Evolutionary conservation across 2,113 vertebrate species (phyloP).

Genomic region (Pionites leucogaster): DNA sequence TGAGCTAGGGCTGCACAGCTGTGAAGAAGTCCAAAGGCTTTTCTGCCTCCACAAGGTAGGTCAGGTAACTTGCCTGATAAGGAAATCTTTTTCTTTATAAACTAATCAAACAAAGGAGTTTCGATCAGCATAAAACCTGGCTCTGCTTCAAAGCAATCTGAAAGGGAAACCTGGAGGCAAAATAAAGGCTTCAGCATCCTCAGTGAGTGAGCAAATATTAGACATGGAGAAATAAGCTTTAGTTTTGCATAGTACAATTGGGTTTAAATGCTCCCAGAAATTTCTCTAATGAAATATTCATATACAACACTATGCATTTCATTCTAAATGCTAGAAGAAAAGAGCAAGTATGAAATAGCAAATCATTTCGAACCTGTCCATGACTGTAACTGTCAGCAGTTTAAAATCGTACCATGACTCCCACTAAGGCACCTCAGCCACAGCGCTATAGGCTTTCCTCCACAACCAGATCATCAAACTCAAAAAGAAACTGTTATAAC

Average conservation of each 20-base stretch:
- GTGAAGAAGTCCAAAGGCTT: neutral
- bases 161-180: neutral
- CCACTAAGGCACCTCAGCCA: neutral
- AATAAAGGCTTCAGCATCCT: neutral
- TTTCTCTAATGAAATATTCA: neutral
- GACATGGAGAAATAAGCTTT: neutral
- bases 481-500: neutral
- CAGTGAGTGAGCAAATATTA: neutral
- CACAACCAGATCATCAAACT: neutral
- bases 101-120: neutral
- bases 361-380: neutral
- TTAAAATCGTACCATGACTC: neutral
- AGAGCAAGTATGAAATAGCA: neutral
- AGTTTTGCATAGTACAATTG: neutral
- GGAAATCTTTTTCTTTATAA: neutral
- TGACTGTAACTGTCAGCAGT: fast-evolving
- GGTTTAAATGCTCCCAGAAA: neutral
- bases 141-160: neutral
- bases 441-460: neutral
- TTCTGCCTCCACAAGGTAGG: neutral
- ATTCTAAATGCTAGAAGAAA: neutral
- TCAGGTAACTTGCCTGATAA: neutral
- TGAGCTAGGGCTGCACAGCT: neutral
- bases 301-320: neutral
- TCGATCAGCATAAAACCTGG: neutral